Conservation (phyloP, 2,888 invertebrate genomes). For the Zygaena filipendulae region DNA sequence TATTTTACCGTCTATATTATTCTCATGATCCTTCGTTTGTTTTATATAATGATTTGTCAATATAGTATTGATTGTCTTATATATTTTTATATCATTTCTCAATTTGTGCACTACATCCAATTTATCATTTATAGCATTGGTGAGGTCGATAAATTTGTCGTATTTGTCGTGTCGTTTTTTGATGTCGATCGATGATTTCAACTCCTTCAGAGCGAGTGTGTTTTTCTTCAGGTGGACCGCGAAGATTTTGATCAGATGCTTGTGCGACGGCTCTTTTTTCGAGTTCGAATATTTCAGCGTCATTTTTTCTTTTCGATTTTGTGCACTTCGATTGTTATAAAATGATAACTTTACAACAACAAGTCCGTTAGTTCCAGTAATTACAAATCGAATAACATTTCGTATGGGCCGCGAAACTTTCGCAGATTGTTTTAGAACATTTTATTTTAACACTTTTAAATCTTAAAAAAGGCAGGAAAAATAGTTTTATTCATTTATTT, state of each 20-base stretch:
- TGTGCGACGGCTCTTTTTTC: slow-evolving; percentile 28
- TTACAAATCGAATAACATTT: too few relatives aligned
- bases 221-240: slow-evolving; percentile 43
- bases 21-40: slow-evolving; percentile 47
- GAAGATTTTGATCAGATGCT: slow-evolving; percentile 35
- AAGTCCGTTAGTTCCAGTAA: too few relatives aligned
- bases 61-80: slow-evolving; percentile 53
- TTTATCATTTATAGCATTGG: slow-evolving; percentile 51
- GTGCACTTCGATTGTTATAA: slow-evolving; percentile 8
- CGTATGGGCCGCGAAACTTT: too few relatives aligned
- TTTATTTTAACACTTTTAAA: too few relatives aligned
- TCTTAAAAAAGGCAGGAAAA: too few relatives aligned
- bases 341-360: too few relatives aligned
- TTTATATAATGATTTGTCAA: slow-evolving; percentile 57
- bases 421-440: too few relatives aligned
- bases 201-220: slow-evolving; percentile 40
- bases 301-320: slow-evolving; percentile 27
- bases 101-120: slow-evolving; percentile 50
- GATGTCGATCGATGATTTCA: slow-evolving; percentile 37
- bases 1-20: slow-evolving; percentile 40
- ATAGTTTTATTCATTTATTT: too few relatives aligned
- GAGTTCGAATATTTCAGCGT: slow-evolving; percentile 21
- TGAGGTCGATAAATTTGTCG: slow-evolving; percentile 31
- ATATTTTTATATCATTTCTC: slow-evolving; percentile 57
- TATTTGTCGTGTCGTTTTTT: slow-evolving; percentile 29